These are phyloP conservation scores for Stichopus chloronotus DNA, from an alignment of 35 echinoderm and acorn worm genomes.

Conservation along the genomic window DNA sequence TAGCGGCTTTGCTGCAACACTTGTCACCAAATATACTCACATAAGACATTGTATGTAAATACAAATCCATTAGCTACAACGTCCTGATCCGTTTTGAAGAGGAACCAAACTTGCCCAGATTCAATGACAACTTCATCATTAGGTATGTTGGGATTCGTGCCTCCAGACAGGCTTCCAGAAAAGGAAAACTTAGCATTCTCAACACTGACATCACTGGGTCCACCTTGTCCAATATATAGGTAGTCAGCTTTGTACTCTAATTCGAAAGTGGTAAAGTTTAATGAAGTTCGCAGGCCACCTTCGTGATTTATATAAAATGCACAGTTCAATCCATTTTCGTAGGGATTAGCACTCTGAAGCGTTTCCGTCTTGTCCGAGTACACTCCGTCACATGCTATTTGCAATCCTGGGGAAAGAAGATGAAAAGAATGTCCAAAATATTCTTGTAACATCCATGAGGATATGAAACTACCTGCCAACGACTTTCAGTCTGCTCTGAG, in stretches of 20 bases:
- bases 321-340: not conserved
- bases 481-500: too few species aligned
- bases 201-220: not conserved
- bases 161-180: not conserved
- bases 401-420: conserved; percentile 3
- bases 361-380: conserved; percentile 5
- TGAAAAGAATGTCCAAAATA: not conserved
- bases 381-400: conserved; percentile 3
- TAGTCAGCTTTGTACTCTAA: conserved; percentile 52
- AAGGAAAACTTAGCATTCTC: conserved; percentile 30
- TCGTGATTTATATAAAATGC: conserved; percentile 27
- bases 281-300: not conserved
- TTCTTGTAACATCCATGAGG: not conserved
- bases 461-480: too few species aligned
- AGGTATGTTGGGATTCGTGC: not conserved
- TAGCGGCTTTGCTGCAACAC: not conserved
- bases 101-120: conserved; percentile 44
- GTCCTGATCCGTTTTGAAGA: conserved; percentile 40
- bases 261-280: conserved; percentile 36
- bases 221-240: conserved; percentile 42
- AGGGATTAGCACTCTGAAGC: conserved; percentile 9
- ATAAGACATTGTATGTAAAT: not conserved
- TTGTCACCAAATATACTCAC: conserved; percentile 30
- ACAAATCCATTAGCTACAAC: not conserved
- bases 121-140: conserved; percentile 21